Conservation (phyloP, 2,888 invertebrate genomes). For the Hesperia comma region DNA sequence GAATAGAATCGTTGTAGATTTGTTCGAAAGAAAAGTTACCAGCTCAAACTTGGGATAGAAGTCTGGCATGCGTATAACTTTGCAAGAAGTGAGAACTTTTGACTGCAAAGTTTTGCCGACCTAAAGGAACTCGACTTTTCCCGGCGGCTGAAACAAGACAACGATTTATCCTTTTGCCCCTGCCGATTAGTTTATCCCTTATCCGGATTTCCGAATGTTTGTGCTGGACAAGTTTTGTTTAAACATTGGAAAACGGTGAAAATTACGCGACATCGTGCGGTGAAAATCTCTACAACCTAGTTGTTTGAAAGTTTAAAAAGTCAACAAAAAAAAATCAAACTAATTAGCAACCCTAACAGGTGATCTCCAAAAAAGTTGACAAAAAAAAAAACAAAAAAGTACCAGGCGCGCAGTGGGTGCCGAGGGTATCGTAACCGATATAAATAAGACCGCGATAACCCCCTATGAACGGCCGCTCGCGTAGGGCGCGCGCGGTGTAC, state of each 20-base stretch:
- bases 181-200: constrained; percentile 18
- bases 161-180: constrained; percentile 44
- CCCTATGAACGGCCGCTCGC: constrained; percentile 70
- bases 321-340: constrained; percentile 1
- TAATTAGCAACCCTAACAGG: constrained; percentile 11
- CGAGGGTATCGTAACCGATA: constrained; percentile 36
- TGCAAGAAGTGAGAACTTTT: constrained; percentile 70
- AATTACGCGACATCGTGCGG: constrained; percentile 10
- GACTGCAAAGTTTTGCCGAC: constrained; percentile 71
- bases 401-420: constrained; percentile 47
- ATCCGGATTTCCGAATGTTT: constrained; percentile 1
- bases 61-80: constrained; percentile 71
- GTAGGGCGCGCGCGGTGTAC: constrained; percentile 77
- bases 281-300: constrained; percentile 10
- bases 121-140: constrained; percentile 70
- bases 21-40: constrained; percentile 69
- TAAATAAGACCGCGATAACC: constrained; percentile 37
- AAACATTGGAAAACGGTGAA: not conserved
- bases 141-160: constrained; percentile 50
- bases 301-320: constrained; percentile 1
- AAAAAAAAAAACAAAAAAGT: constrained; percentile 48
- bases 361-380: constrained; percentile 43
- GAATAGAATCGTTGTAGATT: constrained; percentile 53
- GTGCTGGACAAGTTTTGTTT: no score
- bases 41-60: constrained; percentile 59